Evolutionary conservation across 2,113 vertebrate genomes (phyloP).

Genomic region (Vulpes vulpes): DNA sequence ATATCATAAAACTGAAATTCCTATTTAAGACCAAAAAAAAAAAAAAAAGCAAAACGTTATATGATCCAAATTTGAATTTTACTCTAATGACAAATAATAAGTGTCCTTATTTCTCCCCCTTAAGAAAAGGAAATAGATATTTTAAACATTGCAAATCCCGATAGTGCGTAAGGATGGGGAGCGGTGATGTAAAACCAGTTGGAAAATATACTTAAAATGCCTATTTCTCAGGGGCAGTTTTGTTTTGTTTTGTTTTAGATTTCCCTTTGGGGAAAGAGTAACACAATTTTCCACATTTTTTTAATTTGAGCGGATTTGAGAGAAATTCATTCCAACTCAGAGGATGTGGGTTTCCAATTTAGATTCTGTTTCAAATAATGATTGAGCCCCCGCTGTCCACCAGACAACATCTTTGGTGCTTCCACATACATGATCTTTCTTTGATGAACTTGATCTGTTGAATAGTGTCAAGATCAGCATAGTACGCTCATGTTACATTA

Average conservation of each 20-base stretch:
- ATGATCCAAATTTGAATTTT: not conserved
- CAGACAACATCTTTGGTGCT: fast-evolving
- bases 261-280: not conserved
- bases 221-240: not conserved
- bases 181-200: not conserved
- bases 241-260: not conserved
- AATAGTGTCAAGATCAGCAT: not conserved
- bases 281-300: not conserved
- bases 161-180: fast-evolving
- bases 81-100: not conserved
- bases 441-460: not conserved
- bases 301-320: not conserved
- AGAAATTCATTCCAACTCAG: not conserved
- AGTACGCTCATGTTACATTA: fast-evolving
- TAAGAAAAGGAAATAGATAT: not conserved
- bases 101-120: not conserved
- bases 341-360: not conserved
- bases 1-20: not conserved
- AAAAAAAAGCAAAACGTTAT: not conserved
- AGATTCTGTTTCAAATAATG: not conserved
- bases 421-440: not conserved
- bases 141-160: not conserved
- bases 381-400: fast-evolving
- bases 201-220: not conserved
- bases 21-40: not conserved